These are phyloP conservation scores for Tenthredo livida DNA, from an alignment of 2,888 invertebrate species.

Conservation along the genomic window DNA sequence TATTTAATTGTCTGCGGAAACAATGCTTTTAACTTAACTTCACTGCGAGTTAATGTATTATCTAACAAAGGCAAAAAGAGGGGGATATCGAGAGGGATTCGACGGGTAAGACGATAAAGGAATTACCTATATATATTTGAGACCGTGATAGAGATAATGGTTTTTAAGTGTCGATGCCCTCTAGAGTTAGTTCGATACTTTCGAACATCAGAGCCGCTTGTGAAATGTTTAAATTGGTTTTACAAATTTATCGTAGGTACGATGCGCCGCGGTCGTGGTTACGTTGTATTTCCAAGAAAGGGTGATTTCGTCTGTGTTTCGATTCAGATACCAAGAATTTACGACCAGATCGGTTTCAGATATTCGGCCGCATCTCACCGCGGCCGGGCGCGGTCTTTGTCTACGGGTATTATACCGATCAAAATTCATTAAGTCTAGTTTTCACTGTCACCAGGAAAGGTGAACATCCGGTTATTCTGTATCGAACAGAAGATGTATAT, in stretches of 20 bases:
- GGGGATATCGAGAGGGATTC: conserved; percentile 16
- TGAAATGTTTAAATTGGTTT: conserved; percentile 66
- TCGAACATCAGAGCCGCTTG: conserved; percentile 53
- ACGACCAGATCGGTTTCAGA: conserved; percentile 63
- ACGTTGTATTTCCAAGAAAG: conserved; percentile 61
- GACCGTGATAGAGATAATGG: conserved; percentile 54
- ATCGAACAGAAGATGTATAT: too few species aligned
- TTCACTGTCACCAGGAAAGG: neutral
- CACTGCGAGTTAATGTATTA: conserved; percentile 12
- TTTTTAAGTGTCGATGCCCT: conserved; percentile 55
- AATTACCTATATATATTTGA: conserved; percentile 37
- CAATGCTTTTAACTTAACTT: conserved; percentile 37
- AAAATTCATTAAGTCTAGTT: conserved; percentile 28
- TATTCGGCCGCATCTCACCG: conserved; percentile 51
- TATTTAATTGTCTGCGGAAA: conserved; percentile 44
- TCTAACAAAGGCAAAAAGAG: conserved; percentile 19
- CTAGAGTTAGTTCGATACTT: conserved; percentile 46
- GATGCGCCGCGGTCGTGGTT: conserved; percentile 4
- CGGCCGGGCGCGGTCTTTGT: conserved; percentile 11
- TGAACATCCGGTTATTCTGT: neutral
- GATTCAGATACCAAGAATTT: conserved; percentile 63
- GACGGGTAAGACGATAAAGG: conserved; percentile 34
- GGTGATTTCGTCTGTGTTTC: conserved; percentile 58
- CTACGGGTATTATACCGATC: conserved; percentile 9
- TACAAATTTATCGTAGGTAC: conserved; percentile 64